These are phyloP conservation scores for Crotalus viridis DNA, from an alignment of 2,113 vertebrate genomes.

Conservation along the genomic window DNA sequence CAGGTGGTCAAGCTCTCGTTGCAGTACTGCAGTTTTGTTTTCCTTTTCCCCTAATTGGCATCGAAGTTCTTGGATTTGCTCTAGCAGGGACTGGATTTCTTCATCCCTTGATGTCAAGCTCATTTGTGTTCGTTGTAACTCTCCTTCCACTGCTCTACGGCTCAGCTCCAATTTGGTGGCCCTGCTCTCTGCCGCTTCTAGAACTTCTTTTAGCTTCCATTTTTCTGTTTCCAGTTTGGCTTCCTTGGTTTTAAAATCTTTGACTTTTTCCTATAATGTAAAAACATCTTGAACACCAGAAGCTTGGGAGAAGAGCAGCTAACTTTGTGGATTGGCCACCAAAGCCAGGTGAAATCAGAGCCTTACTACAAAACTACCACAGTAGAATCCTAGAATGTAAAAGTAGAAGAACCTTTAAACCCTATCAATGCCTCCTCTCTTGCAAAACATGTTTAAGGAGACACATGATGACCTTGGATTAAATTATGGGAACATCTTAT, in stretches of 20 bases:
- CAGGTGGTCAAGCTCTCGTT: conserved; percentile 65
- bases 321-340: not conserved
- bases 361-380: not conserved
- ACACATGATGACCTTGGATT: not conserved
- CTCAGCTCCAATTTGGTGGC: conserved; percentile 67
- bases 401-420: not conserved
- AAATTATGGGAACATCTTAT: not conserved
- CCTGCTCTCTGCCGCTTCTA: conserved; percentile 68
- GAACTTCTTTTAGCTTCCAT: conserved; percentile 66
- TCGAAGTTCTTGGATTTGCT: conserved; percentile 63
- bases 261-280: conserved; percentile 66
- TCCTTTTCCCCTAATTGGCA: conserved; percentile 73
- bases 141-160: conserved; percentile 68
- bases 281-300: not conserved
- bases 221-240: conserved; percentile 61
- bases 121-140: conserved; percentile 71
- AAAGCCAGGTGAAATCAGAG: not conserved
- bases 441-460: not conserved
- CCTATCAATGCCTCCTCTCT: not conserved
- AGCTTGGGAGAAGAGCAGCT: not conserved
- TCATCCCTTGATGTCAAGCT: conserved; percentile 66
- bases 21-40: conserved; percentile 59
- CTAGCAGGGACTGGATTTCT: conserved; percentile 64
- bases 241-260: conserved; percentile 53
- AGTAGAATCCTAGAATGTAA: not conserved